phyloP scores from a whole-genome alignment of 2,797 vertebrate species.

The Sebastes wilsoni region DNA sequence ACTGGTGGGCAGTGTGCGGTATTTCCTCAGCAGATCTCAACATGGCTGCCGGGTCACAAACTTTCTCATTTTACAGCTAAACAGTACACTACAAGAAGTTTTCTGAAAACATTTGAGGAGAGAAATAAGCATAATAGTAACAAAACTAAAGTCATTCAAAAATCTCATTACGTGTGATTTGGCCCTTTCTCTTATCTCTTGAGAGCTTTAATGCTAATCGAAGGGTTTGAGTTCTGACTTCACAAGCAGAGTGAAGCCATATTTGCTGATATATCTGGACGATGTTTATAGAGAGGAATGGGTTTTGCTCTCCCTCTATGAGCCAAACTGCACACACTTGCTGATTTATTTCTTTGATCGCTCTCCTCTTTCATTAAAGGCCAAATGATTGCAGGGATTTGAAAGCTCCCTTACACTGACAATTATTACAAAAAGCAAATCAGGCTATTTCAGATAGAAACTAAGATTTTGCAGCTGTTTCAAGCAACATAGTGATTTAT shows the following conservation, averaged over 20 bases:
- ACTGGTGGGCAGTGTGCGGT: too few species aligned
- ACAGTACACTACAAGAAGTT: background rate
- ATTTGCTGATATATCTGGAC: background rate
- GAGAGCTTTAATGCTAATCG: background rate
- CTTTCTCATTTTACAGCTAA: background rate
- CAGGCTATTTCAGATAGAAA: background rate
- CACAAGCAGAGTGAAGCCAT: background rate
- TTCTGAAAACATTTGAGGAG: background rate
- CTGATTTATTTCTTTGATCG: constrained; percentile 25
- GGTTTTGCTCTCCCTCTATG: background rate
- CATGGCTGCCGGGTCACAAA: background rate
- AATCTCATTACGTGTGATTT: background rate
- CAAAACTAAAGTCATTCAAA: background rate
- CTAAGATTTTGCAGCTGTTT: background rate
- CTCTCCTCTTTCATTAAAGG: constrained; percentile 14
- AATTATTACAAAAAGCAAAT: constrained; percentile 4
- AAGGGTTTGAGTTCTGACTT: background rate
- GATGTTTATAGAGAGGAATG: background rate
- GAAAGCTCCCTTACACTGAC: background rate
- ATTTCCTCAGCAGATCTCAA: background rate
- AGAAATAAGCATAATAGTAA: background rate
- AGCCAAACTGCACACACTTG: background rate
- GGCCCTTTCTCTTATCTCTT: background rate
- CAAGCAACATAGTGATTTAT: background rate
- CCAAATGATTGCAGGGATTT: constrained; percentile 14